Conservation (phyloP, 2,797 vertebrate species). For the Podargus strigoides region DNA sequence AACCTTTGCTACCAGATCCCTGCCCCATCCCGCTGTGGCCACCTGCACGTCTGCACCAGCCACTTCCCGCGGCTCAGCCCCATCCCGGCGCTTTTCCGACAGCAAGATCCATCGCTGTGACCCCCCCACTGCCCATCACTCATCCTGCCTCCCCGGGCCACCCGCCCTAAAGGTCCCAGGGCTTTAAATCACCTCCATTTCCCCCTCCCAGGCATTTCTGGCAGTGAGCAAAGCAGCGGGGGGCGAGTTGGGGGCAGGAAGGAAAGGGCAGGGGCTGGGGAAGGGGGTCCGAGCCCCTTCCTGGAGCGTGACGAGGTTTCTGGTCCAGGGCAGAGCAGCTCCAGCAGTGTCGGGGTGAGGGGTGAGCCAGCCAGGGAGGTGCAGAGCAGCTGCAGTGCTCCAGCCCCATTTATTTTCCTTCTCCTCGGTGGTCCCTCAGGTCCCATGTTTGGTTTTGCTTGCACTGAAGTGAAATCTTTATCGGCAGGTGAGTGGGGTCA, state of each 20-base stretch:
- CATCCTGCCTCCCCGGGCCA: not conserved
- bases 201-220: not conserved
- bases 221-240: not conserved
- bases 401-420: not conserved
- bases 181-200: slow-evolving; percentile 17
- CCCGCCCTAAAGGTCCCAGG: not conserved
- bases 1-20: not conserved
- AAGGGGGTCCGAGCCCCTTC: not conserved
- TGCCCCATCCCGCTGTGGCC: not conserved
- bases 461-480: not conserved
- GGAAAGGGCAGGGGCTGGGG: not conserved
- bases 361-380: too few species aligned
- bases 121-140: not conserved
- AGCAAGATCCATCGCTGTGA: not conserved
- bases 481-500: rapidly evolving
- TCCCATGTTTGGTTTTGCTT: not conserved
- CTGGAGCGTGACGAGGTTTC: not conserved
- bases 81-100: not conserved
- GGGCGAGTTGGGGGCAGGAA: not conserved
- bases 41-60: not conserved
- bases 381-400: not conserved
- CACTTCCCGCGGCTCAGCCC: not conserved
- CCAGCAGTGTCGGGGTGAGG: too few species aligned
- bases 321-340: too few species aligned
- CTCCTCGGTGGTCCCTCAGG: rapidly evolving